These are phyloP conservation scores for Nomada lathburiana DNA, from an alignment of 2,888 invertebrate genomes.

Conservation along the genomic window DNA sequence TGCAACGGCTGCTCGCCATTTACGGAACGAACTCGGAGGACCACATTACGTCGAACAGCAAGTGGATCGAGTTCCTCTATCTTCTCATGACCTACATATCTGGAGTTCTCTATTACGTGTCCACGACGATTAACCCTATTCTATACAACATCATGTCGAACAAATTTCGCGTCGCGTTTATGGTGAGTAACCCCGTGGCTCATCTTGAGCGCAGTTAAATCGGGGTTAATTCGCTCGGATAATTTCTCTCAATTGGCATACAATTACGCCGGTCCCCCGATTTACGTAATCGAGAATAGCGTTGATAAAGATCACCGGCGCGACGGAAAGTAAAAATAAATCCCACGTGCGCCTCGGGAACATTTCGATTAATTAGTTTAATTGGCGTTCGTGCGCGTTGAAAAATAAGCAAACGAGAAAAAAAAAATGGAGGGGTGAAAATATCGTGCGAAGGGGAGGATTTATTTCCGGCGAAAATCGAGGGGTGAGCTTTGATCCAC, in stretches of 20 bases:
- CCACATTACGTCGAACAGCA: conserved; percentile 76
- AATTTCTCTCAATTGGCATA: background rate
- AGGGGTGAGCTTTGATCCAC: too few species aligned
- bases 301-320: background rate
- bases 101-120: conserved; percentile 95
- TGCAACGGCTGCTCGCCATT: conserved; percentile 93
- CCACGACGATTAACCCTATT: conserved; percentile 96
- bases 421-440: too few species aligned
- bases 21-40: conserved; percentile 87
- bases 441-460: too few species aligned
- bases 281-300: background rate
- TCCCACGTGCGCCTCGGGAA: too few species aligned
- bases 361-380: too few species aligned
- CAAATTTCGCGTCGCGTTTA: conserved; percentile 96
- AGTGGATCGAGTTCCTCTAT: conserved; percentile 87
- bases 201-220: background rate
- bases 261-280: background rate
- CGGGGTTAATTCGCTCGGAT: background rate
- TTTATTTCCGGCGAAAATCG: too few species aligned
- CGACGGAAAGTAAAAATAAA: too few species aligned
- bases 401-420: too few species aligned
- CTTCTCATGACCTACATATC: conserved; percentile 92
- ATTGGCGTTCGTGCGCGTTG: too few species aligned
- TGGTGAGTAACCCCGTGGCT: conserved; percentile 86
- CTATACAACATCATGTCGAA: conserved; percentile 98